phyloP scores from a whole-genome alignment of 2,888 invertebrate genomes.

The Cephus nigrinus region DNA sequence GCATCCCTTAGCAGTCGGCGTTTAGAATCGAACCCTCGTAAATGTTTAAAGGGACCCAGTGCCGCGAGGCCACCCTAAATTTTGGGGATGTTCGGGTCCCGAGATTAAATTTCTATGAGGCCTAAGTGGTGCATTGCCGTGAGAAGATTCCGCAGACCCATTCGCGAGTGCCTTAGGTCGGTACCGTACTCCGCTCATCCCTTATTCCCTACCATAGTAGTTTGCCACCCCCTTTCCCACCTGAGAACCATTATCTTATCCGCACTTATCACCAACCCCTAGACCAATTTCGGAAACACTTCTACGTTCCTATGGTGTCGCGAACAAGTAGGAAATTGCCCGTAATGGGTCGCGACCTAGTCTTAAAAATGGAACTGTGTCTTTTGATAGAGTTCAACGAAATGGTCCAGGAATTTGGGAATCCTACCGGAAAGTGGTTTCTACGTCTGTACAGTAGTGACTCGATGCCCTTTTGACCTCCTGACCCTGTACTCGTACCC shows the following conservation, averaged over 20 bases:
- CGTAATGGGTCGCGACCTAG: neutral
- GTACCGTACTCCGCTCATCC: neutral
- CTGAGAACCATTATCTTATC: too few relatives aligned
- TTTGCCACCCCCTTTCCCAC: neutral
- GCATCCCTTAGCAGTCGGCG: neutral
- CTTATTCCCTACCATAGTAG: neutral
- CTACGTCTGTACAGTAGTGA: neutral
- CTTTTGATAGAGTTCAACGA: too few relatives aligned
- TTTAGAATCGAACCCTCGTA: neutral
- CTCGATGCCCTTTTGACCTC: neutral
- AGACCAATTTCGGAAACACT: neutral
- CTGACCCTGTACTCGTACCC: neutral
- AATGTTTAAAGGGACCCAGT: neutral
- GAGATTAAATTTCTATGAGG: conserved; percentile 46
- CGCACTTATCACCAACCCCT: neutral
- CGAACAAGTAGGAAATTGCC: neutral
- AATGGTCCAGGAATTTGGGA: neutral
- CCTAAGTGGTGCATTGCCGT: conserved; percentile 42
- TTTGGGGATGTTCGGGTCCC: conserved; percentile 27
- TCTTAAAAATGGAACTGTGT: neutral
- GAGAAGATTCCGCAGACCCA: neutral
- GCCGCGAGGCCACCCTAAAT: conserved; percentile 32
- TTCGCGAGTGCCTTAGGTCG: neutral
- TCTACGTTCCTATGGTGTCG: neutral
- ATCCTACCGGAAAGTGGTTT: neutral